Percentiles rank a stretch among this genome's conserved stretches.
Evolutionary conservation across 2,888 invertebrate species (phyloP).

Genomic region (Crioceris asparagi): DNA sequence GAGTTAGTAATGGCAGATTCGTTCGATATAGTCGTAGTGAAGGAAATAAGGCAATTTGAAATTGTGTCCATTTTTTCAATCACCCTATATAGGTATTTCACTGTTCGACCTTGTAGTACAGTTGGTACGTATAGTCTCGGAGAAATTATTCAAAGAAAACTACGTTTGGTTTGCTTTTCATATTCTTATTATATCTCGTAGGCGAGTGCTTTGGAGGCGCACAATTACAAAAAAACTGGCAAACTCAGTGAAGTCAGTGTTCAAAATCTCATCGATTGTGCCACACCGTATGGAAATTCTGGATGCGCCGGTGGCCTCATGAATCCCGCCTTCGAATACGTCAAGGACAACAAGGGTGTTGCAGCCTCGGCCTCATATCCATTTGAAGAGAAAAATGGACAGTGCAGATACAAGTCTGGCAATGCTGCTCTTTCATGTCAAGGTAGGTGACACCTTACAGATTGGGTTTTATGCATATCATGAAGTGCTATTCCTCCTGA

Average conservation of each 20-base stretch:
- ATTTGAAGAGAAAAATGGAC: slow-evolving; percentile 31
- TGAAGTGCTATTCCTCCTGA: no score
- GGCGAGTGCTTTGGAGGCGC: slow-evolving; percentile 49
- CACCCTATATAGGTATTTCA: no score
- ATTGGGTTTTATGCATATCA: no score
- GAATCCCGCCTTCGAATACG: slow-evolving; percentile 42
- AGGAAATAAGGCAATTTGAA: no score
- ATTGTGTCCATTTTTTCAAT: no score
- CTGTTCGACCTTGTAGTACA: no score
- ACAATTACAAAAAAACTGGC: slow-evolving; percentile 42
- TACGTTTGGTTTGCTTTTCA: no score
- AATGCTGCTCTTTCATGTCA: slow-evolving; percentile 23
- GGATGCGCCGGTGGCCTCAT: slow-evolving; percentile 46
- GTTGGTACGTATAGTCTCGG: no score
- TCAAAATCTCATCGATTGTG: slow-evolving; percentile 48
- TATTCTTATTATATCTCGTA: slow-evolving; percentile 20
- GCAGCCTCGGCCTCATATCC: slow-evolving; percentile 46
- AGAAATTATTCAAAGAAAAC: no score
- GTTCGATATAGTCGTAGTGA: no score
- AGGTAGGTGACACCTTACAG: no score
- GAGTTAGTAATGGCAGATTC: no score
- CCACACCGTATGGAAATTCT: slow-evolving; percentile 39
- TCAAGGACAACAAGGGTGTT: slow-evolving; percentile 43
- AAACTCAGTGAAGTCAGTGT: slow-evolving; percentile 43
- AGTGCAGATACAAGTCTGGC: slow-evolving; percentile 24